These are phyloP conservation scores for Chloroceryle aenea DNA, from an alignment of 2,113 vertebrate species.

Conservation along the genomic window DNA sequence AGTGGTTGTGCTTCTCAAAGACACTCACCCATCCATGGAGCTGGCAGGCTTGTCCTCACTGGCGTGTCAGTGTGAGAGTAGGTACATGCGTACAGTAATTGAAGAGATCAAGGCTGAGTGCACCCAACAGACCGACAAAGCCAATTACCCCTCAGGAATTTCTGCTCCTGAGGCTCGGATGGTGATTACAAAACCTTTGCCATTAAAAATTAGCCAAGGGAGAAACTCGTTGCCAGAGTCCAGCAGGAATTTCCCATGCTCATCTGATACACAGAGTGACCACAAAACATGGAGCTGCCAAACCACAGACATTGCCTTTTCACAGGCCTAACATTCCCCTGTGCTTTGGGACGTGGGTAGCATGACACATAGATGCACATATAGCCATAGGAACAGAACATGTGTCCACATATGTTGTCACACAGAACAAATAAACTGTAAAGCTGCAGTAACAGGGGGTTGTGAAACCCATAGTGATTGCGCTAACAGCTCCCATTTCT, in stretches of 20 bases:
- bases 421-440: background rate
- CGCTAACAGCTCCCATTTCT: constrained; percentile 6
- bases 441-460: constrained; percentile 7
- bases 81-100: constrained; percentile 61
- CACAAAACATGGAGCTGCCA: background rate
- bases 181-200: constrained; percentile 72
- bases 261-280: background rate
- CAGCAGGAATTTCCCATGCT: constrained; percentile 59
- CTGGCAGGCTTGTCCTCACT: background rate
- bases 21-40: constrained; percentile 13
- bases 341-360: background rate
- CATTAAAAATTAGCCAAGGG: constrained; percentile 75
- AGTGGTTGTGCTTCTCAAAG: constrained; percentile 2
- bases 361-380: background rate
- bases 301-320: background rate
- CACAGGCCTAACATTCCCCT: background rate
- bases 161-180: constrained; percentile 66
- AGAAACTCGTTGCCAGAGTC: constrained; percentile 35
- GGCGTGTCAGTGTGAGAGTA: constrained; percentile 5
- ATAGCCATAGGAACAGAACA: background rate
- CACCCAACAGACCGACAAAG: constrained; percentile 69
- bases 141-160: constrained; percentile 76
- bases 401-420: background rate
- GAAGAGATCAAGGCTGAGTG: constrained; percentile 74
- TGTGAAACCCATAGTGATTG: constrained; percentile 46